Conservation (phyloP, 2,113 vertebrate genomes). For the human region GRCh38 chr4:91552501-91553000, state of each 20-base stretch:
- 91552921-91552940: not conserved
- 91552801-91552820: not conserved
- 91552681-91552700: not conserved
- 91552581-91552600: not conserved
- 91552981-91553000: not conserved
- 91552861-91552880: not conserved
- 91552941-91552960: not conserved
- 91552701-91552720: not conserved
- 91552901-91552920: not conserved
- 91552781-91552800: not conserved
- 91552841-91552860: not conserved
- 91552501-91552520: not conserved
- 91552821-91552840: not conserved
- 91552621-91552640: not conserved
- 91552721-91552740: not conserved
- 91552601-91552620: not conserved
- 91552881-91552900: not conserved
- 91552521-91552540: not conserved
- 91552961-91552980: not conserved
- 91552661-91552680: not conserved
- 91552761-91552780: not conserved
- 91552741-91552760: not conserved
- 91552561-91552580: not conserved
- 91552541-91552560: not conserved
- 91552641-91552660: not conserved